Evolutionary conservation across 2,888 invertebrate species (phyloP).

Genomic region (Chorisops tibialis): DNA sequence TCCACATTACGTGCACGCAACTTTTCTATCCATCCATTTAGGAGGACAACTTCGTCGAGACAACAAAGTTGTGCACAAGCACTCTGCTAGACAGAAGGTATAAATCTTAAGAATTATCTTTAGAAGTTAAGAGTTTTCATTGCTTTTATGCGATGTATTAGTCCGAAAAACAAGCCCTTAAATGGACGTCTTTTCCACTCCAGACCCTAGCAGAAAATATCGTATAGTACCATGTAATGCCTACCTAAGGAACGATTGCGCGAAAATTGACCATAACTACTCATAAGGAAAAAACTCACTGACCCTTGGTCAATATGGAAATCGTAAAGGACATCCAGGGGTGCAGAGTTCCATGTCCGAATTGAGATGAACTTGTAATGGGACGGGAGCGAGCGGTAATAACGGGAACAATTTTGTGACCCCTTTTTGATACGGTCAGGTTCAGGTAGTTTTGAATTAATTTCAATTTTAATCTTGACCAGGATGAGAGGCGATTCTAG

Average conservation of each 20-base stretch:
- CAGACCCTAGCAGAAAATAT: not conserved
- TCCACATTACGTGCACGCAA: too few species aligned
- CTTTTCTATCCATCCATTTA: too few species aligned
- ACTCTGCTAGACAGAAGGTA: too few species aligned
- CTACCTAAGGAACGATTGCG: too few species aligned
- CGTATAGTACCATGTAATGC: not conserved
- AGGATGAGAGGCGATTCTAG: constrained; percentile 8
- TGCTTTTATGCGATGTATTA: too few species aligned
- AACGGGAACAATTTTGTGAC: constrained; percentile 9
- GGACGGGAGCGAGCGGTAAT: constrained; percentile 2
- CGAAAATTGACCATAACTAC: not conserved
- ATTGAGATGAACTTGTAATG: constrained; percentile 13
- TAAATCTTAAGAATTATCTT: too few species aligned
- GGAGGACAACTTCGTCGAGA: too few species aligned
- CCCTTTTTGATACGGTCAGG: constrained; percentile 1
- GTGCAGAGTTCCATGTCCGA: not conserved
- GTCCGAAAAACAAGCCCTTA: too few species aligned
- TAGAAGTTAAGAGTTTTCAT: too few species aligned
- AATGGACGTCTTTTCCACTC: not conserved
- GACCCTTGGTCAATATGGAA: constrained; percentile 8
- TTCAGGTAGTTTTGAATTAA: constrained; percentile 22
- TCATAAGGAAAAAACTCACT: not conserved
- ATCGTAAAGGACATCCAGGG: not conserved
- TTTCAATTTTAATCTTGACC: constrained; percentile 10
- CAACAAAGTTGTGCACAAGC: too few species aligned